Evolutionary conservation across 2,113 vertebrate genomes (phyloP), one percentile per base, ranked within the genome.

Genomic region (Alosa alosa): DNA sequence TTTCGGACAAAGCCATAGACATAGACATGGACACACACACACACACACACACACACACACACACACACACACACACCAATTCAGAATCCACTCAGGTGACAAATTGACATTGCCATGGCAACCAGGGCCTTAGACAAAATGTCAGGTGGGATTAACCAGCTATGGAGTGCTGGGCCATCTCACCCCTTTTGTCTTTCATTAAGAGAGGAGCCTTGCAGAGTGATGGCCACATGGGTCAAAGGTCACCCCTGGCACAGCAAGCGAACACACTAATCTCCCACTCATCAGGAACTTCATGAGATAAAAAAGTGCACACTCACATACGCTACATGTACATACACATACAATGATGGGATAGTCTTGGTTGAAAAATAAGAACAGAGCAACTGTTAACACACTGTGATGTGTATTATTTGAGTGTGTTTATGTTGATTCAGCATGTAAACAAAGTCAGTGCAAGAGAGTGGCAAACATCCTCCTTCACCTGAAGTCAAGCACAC

Each of bases 131-230:
- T 90, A 92, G 93, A 92, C 89, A 93, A 87, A 85, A 81, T 90
- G 87, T 88, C 89, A 93, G 92, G 91, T 86, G 94, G 92, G 93
- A 94, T 91, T 93, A 88, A 93, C 93, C 93, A 93, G 88, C 84
- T 93, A 91, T 31, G 64, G 93, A 93, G 92, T 93, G 92, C 95
- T 92, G 89, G 89, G 92, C 93, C 92, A 93, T 91, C 94, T 95
- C 94, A 52, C 93, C 93, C 89, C 92, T 94, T 90, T 87, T 88
- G 92, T 91, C 91, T 92, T 89, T 94, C 94, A 95, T 94, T 94
- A 89, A 82, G 64, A 84, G 94, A 93, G 93, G 90, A 87, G 91
- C 93, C 89, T 86, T 45, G 91, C 83, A 84, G 82, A 11, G 20
- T 25, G n/a, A 15, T 81, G 46, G 11, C n/a, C 3, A 3, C 64